Evolutionary conservation across 2,113 vertebrate genomes (phyloP), one percentile per base, ranked within the genome.

Genomic region (Meriones unguiculatus): DNA sequence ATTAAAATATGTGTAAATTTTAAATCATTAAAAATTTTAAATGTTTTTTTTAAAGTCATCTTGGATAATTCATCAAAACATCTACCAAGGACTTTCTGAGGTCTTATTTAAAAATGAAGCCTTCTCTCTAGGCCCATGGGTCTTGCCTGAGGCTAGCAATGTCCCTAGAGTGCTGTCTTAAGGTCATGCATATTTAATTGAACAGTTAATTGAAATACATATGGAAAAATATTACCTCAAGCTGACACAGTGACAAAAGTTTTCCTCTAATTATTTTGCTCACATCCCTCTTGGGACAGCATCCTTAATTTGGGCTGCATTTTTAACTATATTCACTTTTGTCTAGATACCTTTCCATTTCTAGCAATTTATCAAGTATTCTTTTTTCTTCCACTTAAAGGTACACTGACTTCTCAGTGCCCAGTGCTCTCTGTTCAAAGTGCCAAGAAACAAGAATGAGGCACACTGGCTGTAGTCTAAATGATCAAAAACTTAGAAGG

Each of bases 171-270:
- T 5, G 15, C 9, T 81, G 50, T 67, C 38, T 65, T 35, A 14
- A 95, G 52, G 67, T 2, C 54, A 82, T 59, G 80, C 14, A 90
- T 96, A 91, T 95, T 97, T 97, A 97, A 97, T 89, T 92, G 81
- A 92, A 94, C 2, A 67, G 77, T 88, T 97, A 96, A 97, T 97
- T 97, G 92, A 97, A 97, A 80, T 90, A 94, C 12, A 89, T 62
- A 82, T 1, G 69, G 64, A 73, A 92, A 96, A 90, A 95, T 32
- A 81, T 46, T 54, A 89, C 65, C 57, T 59, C 57, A 72, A 72
- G 72, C 18, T 89, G 75, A 87, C n/a, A 96, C 15, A 93, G 90
- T 67, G 52, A 64, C 20, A 78, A 52, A 84, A 15, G 50, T 95
- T 96, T 94, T 14, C 59, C 54, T 89, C 54, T 90, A 93, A 96